Base-by-base conservation (phyloP, 2,113 vertebrate species). In the Psittacula cyanocephala region DNA sequence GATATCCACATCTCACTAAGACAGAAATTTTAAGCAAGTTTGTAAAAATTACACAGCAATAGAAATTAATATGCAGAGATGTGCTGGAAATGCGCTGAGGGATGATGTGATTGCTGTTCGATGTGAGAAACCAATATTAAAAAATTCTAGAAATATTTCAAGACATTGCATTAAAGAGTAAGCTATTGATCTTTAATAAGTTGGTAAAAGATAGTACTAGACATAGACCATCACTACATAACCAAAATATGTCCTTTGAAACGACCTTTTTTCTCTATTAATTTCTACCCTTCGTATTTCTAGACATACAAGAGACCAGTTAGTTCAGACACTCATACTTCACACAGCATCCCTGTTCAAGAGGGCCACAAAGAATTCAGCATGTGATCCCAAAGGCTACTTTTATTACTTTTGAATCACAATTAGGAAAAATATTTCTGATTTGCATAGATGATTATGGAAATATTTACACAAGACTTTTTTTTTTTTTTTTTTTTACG, bases 381-480 rank as follows among this genome's bases (percentile, higher is more conserved):
- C 16, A 29, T 60, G 10, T 94, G 35, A 39, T 90, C 10, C 64
- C 44, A 31, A 71, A 83, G 37, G 53, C 47, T 81, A 52, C 17
- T 29, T 95, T 59, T 65, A 60, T 82, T 77, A 72, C 39, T 80
- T 39, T 89, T 35, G 72, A 79, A 88, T 53, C 28, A 77, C 24
- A 81, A 41, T 71, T 79, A 47, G 50, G 53, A 69, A 93, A 37
- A 90, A 53, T 47, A 67, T 39, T 90, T 92, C 53, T 75, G 43
- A 41, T 82, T 89, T 95, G 37, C 44, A 35, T 43, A 47, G 70
- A 60, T 52, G 13, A 60, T 87, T 85, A 89, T 76, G 50, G 71
- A 96, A 94, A 47, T 91, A 96, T 91, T 96, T 91, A 94, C 91
- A 94, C 11, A 70, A 37, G 65, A 29, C 17, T 43, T 72, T 35